Percentiles rank a stretch among this genome's conserved stretches.
phyloP scores from a whole-genome alignment of 2,797 vertebrate genomes.

The Pangasius larnaudii region DNA sequence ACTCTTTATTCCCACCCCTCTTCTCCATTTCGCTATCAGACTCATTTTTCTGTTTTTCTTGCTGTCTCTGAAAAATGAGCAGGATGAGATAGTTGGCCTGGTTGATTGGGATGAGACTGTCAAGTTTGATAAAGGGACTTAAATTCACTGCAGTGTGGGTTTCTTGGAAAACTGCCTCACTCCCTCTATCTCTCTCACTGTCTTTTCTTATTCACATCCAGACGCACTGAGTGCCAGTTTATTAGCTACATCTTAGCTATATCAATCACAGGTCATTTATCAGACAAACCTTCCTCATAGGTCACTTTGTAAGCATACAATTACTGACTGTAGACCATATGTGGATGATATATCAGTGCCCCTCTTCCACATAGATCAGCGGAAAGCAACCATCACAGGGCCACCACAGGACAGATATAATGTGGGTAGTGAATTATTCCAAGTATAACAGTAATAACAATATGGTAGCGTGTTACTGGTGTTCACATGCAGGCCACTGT shows the following conservation, averaged over 20 bases:
- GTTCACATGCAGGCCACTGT: neutral
- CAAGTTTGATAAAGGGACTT: conserved; percentile 28
- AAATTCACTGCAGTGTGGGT: conserved; percentile 1
- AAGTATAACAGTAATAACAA: neutral
- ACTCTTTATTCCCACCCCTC: neutral
- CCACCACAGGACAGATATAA: neutral
- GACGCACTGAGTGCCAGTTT: no score
- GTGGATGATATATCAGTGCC: neutral
- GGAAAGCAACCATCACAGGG: neutral
- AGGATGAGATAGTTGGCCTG: conserved; percentile 11
- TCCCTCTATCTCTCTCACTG: neutral
- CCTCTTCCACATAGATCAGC: neutral
- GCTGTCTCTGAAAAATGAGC: conserved; percentile 37
- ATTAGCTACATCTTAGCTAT: neutral
- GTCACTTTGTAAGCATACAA: neutral
- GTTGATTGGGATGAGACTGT: neutral
- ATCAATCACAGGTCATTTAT: neutral
- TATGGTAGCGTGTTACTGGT: neutral
- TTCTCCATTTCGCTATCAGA: neutral
- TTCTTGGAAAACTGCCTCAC: neutral
- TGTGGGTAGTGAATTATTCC: neutral
- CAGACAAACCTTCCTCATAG: neutral
- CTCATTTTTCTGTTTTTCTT: conserved; percentile 9
- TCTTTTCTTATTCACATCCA: neutral
- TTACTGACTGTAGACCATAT: neutral